Evolutionary conservation across 64 coral and sea anemone species (phyloP).

Genomic region (Stichodactyla helianthus): DNA sequence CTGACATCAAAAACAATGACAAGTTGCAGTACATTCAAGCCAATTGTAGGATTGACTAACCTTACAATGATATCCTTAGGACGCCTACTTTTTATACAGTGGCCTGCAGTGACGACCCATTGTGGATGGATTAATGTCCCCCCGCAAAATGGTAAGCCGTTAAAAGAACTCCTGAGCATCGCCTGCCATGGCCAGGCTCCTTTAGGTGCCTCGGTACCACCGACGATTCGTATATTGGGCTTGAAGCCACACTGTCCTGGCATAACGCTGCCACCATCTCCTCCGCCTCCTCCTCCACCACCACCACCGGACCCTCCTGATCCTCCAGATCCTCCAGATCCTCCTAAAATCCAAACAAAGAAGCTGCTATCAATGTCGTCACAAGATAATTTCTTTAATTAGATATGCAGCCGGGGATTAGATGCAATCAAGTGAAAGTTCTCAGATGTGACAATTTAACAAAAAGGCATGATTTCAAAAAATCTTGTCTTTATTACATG

Average conservation of each 20-base stretch:
- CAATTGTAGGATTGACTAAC: background rate
- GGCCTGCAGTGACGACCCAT: slow-evolving; percentile 61
- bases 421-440: no score
- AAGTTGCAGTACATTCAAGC: background rate
- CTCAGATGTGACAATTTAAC: no score
- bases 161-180: slow-evolving; percentile 10
- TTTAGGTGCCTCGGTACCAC: slow-evolving; percentile 46
- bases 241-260: slow-evolving; percentile 43
- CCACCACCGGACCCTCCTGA: background rate
- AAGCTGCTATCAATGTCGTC: background rate
- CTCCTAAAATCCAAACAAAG: background rate
- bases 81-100: slow-evolving; percentile 16
- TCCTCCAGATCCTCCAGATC: background rate
- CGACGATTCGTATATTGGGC: slow-evolving; percentile 54
- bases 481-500: no score
- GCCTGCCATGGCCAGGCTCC: slow-evolving; percentile 78
- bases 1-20: background rate
- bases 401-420: no score
- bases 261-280: background rate
- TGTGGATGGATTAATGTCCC: slow-evolving; percentile 52
- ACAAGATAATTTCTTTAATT: background rate
- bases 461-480: no score
- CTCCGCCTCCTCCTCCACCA: background rate
- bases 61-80: background rate
- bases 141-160: slow-evolving; percentile 54